Evolutionary conservation across 1,140 invertebrate genomes (phyloP).

Genomic region (Brachionus plicatilis): DNA sequence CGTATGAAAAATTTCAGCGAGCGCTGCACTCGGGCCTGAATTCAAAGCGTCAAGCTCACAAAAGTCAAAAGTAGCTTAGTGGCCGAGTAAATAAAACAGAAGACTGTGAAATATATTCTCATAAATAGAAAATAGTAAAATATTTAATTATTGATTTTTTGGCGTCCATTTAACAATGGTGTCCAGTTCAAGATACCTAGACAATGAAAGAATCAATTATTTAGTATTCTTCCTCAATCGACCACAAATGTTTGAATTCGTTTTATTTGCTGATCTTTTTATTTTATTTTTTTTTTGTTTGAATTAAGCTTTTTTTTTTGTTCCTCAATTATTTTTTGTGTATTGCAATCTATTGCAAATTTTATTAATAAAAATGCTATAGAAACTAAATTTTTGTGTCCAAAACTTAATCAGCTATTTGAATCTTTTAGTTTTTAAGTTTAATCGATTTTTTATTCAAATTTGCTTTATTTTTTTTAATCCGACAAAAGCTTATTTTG

Average conservation of each 20-base stretch:
- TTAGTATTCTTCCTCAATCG: background rate
- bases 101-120: background rate
- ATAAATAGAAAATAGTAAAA: background rate
- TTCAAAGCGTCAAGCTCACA: background rate
- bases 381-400: constrained; percentile 11
- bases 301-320: background rate
- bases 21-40: background rate
- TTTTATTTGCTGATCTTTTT: constrained; percentile 5
- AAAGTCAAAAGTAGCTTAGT: background rate
- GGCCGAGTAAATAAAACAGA: background rate
- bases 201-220: background rate
- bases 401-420: background rate
- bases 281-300: background rate
- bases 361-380: background rate
- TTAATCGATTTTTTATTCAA: background rate
- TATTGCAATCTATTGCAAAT: background rate
- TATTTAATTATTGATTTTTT: background rate
- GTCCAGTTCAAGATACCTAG: background rate
- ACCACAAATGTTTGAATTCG: background rate
- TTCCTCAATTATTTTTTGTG: background rate
- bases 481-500: background rate
- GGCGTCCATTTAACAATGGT: background rate
- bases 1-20: constrained; percentile 10
- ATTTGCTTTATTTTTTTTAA: background rate
- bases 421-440: background rate